Evolutionary conservation across 1,140 invertebrate genomes (phyloP).

Genomic region (Leptopilina boulardi): DNA sequence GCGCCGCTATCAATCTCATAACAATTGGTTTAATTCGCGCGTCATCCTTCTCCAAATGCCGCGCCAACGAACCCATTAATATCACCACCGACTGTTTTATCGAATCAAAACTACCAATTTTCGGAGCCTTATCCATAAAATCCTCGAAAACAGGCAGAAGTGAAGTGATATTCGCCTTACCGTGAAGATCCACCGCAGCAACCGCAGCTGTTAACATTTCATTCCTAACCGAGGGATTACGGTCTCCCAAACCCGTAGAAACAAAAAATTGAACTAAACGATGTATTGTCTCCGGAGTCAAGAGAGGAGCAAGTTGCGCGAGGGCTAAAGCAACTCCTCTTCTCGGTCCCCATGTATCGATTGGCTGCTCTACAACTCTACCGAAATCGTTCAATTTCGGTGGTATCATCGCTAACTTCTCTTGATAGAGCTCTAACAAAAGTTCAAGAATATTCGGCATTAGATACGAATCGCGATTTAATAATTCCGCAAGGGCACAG

Average conservation of each 20-base stretch:
- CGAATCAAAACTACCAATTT: conserved; percentile 93
- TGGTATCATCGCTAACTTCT: conserved; percentile 88
- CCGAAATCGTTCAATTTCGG: conserved; percentile 94
- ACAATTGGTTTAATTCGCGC: conserved; percentile 94
- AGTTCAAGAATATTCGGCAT: conserved; percentile 79
- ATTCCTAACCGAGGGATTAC: conserved; percentile 87
- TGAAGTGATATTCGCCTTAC: conserved; percentile 82
- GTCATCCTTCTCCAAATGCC: conserved; percentile 95
- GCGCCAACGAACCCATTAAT: conserved; percentile 96
- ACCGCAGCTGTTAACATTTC: conserved; percentile 97
- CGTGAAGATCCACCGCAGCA: conserved; percentile 92
- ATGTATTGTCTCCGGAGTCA: conserved; percentile 82
- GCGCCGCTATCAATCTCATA: conserved; percentile 89
- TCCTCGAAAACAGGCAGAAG: conserved; percentile 93
- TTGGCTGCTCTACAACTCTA: conserved; percentile 87
- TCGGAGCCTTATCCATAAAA: conserved; percentile 92
- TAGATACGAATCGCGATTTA: conserved; percentile 77
- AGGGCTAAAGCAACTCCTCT: conserved; percentile 91
- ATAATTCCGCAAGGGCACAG: conserved; percentile 82
- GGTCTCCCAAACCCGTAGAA: conserved; percentile 89
- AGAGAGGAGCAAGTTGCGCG: conserved; percentile 82
- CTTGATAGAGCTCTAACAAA: conserved; percentile 86
- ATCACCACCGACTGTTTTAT: conserved; percentile 97
- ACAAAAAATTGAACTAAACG: conserved; percentile 90
- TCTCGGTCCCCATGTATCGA: conserved; percentile 92